Percentiles rank a stretch among this genome's conserved stretches.
phyloP scores from a whole-genome alignment of 2,888 invertebrate genomes.

The Xylophagus ater region DNA sequence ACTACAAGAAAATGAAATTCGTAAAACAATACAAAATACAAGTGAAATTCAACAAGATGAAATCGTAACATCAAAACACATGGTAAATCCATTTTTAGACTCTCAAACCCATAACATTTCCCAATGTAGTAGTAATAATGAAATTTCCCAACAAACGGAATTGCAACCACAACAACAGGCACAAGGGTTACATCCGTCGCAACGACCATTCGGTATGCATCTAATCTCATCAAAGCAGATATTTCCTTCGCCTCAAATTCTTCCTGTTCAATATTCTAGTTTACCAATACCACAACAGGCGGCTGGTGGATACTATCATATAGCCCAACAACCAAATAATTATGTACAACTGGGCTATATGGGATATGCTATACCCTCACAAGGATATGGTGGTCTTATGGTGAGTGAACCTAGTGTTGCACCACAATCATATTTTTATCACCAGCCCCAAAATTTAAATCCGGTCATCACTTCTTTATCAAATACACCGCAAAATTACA shows the following conservation, averaged over 20 bases:
- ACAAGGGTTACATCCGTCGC: constrained; percentile 6
- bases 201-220: constrained; percentile 12
- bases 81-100: background rate
- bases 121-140: background rate
- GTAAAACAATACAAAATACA: constrained; percentile 30
- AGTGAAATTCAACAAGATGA: background rate
- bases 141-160: background rate
- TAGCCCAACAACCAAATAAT: constrained; percentile 9
- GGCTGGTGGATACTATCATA: constrained; percentile 21
- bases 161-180: constrained; percentile 11
- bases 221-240: constrained; percentile 32
- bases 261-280: constrained; percentile 38
- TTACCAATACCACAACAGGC: constrained; percentile 37
- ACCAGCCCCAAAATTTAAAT: constrained; percentile 11
- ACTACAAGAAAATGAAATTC: constrained; percentile 35
- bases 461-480: too few relatives aligned
- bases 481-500: too few relatives aligned
- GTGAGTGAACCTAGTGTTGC: constrained; percentile 31
- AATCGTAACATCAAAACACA: background rate
- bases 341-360: constrained; percentile 11
- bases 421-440: constrained; percentile 13
- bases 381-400: constrained; percentile 23
- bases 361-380: constrained; percentile 8
- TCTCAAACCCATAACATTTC: background rate
- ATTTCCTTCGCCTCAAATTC: constrained; percentile 38